These are phyloP conservation scores for Cecidostiba fungosa DNA, from an alignment of 2,888 invertebrate genomes.

Conservation along the genomic window DNA sequence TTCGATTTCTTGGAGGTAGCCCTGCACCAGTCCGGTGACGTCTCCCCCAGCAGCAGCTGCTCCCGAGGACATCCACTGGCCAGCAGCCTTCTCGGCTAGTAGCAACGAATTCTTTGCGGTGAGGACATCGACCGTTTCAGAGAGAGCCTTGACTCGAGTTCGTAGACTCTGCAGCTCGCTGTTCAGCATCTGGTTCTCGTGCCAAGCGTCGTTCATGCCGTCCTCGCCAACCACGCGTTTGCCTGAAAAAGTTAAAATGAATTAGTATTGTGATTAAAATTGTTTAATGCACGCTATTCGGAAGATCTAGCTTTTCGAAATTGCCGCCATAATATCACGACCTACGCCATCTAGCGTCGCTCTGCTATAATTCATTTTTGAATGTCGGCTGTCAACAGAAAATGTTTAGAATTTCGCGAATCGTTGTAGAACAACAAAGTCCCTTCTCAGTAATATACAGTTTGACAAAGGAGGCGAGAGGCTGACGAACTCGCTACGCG, in stretches of 20 bases:
- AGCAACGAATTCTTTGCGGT: conserved; percentile 91
- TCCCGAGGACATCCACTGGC: conserved; percentile 83
- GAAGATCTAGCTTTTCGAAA: too few relatives aligned
- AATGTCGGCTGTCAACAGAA: too few relatives aligned
- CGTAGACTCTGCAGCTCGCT: conserved; percentile 93
- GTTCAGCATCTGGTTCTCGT: conserved; percentile 96
- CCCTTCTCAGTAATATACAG: too few relatives aligned
- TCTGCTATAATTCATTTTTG: too few relatives aligned
- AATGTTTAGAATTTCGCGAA: too few relatives aligned
- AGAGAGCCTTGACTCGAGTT: conserved; percentile 95
- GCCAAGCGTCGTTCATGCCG: conserved; percentile 97
- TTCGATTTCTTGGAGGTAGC: conserved; percentile 95
- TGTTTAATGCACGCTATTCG: too few relatives aligned
- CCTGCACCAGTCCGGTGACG: conserved; percentile 87
- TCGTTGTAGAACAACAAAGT: too few relatives aligned
- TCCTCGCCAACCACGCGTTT: conserved; percentile 93
- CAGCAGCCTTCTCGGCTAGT: conserved; percentile 88
- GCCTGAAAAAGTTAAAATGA: conserved; percentile 82
- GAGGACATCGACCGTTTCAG: conserved; percentile 94
- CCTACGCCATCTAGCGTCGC: too few relatives aligned
- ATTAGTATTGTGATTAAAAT: background rate
- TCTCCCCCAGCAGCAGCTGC: conserved; percentile 81
- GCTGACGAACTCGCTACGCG: too few relatives aligned
- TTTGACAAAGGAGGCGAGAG: too few relatives aligned
- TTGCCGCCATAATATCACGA: too few relatives aligned